A percentile compares a stretch with the other conserved stretches of the same genome.
phyloP scores from a whole-genome alignment of 1,140 invertebrate species.

The Megathymus violae region DNA sequence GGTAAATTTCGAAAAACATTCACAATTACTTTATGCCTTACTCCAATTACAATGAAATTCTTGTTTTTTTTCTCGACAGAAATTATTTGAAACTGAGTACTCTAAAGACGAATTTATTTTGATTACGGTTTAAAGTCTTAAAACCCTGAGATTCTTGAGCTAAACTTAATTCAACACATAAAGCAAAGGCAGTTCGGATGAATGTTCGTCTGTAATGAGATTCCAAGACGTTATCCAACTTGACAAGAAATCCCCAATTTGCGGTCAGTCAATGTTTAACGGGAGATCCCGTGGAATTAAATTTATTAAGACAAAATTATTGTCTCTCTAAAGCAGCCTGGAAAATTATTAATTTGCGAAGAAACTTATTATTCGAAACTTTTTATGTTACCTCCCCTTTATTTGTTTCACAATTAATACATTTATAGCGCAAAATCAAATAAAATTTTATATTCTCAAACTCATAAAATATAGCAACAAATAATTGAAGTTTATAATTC shows the following conservation, averaged over 20 bases:
- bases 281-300: slow-evolving; percentile 67
- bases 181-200: slow-evolving; percentile 48
- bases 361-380: slow-evolving; percentile 53
- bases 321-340: slow-evolving; percentile 54
- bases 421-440: too few relatives aligned
- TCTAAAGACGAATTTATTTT: not conserved
- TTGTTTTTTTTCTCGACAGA: too few relatives aligned
- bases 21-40: not conserved
- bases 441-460: too few relatives aligned
- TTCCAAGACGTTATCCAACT: slow-evolving; percentile 75
- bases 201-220: slow-evolving; percentile 74
- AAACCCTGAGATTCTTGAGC: slow-evolving; percentile 47
- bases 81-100: slow-evolving; percentile 4
- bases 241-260: slow-evolving; percentile 78
- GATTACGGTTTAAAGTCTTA: not conserved
- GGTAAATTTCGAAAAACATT: too few relatives aligned
- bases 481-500: too few relatives aligned
- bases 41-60: not conserved
- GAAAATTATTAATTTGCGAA: slow-evolving; percentile 45
- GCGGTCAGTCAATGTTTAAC: slow-evolving; percentile 74
- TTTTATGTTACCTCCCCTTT: too few relatives aligned
- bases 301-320: slow-evolving; percentile 77
- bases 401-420: too few relatives aligned
- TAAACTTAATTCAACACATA: slow-evolving; percentile 56
- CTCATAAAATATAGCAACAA: too few relatives aligned